Conservation (phyloP, 2,113 vertebrate genomes). For the Herpailurus yagouaroundi region DNA sequence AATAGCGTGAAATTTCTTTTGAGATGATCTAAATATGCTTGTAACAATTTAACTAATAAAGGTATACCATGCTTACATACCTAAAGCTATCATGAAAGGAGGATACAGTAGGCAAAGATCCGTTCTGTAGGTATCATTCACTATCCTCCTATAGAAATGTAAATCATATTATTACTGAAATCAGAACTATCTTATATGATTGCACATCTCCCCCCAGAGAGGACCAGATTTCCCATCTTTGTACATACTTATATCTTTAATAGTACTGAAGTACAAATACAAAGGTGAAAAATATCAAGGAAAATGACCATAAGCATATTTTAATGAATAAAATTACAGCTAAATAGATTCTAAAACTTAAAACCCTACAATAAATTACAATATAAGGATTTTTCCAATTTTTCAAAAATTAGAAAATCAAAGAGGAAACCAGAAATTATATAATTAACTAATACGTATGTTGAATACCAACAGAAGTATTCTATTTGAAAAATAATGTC, state of each 20-base stretch:
- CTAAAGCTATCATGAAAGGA: constrained; percentile 99
- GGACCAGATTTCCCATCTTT: constrained; percentile 38
- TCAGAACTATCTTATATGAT: neutral
- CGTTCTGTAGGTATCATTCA: constrained; percentile 99
- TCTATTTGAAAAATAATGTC: constrained; percentile 48
- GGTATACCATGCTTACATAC: constrained; percentile 85
- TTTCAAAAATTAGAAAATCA: constrained; percentile 24
- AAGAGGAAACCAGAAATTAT: constrained; percentile 45
- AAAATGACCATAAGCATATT: constrained; percentile 14
- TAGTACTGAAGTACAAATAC: constrained; percentile 55
- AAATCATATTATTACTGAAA: constrained; percentile 72
- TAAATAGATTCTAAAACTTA: constrained; percentile 41
- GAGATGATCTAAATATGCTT: constrained; percentile 34
- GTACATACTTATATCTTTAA: constrained; percentile 42
- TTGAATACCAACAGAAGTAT: constrained; percentile 25
- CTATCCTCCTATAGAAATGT: constrained; percentile 94
- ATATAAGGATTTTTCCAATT: constrained; percentile 26
- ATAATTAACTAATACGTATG: neutral
- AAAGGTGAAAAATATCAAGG: constrained; percentile 48
- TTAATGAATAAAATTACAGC: constrained; percentile 39
- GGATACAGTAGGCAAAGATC: constrained; percentile 99
- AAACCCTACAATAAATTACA: constrained; percentile 36
- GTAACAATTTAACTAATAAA: constrained; percentile 49
- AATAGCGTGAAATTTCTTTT: constrained; percentile 51
- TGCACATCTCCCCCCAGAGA: constrained; percentile 28